Evolutionary conservation across 2,797 vertebrate species (phyloP).

Genomic region (Cheirogaleus major): DNA sequence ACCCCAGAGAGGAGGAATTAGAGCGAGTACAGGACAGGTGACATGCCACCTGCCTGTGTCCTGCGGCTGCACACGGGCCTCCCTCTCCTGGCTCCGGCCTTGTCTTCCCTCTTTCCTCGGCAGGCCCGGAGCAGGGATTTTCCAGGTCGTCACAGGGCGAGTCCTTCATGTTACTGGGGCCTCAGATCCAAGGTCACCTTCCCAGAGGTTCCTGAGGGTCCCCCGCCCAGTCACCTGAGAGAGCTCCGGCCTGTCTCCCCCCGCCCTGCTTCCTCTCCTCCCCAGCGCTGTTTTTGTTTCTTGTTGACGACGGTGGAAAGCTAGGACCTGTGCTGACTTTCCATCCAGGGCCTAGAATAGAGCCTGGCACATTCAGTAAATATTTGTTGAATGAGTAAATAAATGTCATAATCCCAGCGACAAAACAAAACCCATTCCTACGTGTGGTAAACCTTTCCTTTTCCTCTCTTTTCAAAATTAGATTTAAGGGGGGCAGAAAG

Average conservation of each 20-base stretch:
- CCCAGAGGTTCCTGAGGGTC: neutral
- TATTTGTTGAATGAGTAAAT: neutral
- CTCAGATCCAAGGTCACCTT: neutral
- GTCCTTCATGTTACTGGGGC: fast-evolving
- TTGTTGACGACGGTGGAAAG: neutral
- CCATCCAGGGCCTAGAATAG: neutral
- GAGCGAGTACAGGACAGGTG: no score
- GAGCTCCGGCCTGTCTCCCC: fast-evolving
- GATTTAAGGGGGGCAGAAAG: neutral
- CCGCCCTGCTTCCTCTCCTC: fast-evolving
- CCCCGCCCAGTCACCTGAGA: fast-evolving
- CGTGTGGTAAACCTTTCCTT: neutral
- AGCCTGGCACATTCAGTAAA: neutral
- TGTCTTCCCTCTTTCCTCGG: fast-evolving
- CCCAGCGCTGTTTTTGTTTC: neutral
- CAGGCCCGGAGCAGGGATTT: fast-evolving
- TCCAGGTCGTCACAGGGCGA: fast-evolving
- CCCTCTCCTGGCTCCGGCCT: neutral
- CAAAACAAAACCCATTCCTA: neutral
- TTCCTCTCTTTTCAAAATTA: neutral
- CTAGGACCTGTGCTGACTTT: neutral
- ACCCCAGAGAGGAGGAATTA: neutral
- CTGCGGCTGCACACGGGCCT: fast-evolving
- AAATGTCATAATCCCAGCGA: neutral
- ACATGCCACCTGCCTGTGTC: no score